Conservation (phyloP, 2,113 vertebrate species). For the Eulacestoma nigropectus region DNA sequence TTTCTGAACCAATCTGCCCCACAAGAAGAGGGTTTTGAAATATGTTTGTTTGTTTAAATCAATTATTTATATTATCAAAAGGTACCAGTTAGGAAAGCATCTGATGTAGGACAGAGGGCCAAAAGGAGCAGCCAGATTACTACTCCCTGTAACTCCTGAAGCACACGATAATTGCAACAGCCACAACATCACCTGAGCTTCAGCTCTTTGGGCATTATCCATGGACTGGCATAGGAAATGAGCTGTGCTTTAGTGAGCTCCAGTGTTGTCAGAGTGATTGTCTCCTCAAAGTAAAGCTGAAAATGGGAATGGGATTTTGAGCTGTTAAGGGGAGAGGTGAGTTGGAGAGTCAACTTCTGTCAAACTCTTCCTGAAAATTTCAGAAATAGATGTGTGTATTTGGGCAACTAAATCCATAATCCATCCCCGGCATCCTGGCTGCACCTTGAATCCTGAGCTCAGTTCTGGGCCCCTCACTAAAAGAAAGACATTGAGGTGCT, state of each 20-base stretch:
- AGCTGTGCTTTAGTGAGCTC: not conserved
- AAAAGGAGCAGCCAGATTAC: not conserved
- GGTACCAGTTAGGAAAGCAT: not conserved
- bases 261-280: not conserved
- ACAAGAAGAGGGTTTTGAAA: not conserved
- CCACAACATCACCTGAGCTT: not conserved
- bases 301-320: not conserved
- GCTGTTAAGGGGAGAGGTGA: not conserved
- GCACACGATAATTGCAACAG: not conserved
- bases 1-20: no score
- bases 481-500: not conserved
- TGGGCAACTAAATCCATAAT: not conserved
- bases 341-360: not conserved
- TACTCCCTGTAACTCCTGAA: not conserved
- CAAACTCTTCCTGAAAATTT: accelerated
- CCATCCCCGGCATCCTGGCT: not conserved
- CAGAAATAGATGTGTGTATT: not conserved
- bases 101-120: not conserved
- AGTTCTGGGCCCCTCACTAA: not conserved
- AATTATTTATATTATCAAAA: not conserved
- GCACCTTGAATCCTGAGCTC: accelerated
- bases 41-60: not conserved
- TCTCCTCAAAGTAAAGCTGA: not conserved
- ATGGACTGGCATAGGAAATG: not conserved
- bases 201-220: not conserved